phyloP scores from a whole-genome alignment of 2,888 invertebrate species.

The Trichopria drosophilae region DNA sequence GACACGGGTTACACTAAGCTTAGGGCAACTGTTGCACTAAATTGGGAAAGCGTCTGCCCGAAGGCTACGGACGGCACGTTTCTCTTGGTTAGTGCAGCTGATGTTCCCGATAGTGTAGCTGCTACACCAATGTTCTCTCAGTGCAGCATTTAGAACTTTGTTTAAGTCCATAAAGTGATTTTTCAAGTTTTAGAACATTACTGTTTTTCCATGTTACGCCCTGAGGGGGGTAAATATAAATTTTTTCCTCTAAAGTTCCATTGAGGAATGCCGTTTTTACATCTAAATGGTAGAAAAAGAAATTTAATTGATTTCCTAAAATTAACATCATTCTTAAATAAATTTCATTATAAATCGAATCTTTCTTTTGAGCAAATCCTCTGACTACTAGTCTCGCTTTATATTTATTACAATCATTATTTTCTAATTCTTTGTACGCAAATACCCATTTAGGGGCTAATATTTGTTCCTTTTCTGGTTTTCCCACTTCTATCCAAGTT shows the following conservation, averaged over 20 bases:
- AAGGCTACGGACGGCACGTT: too few species aligned
- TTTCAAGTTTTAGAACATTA: constrained; percentile 20
- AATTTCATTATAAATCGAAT: constrained; percentile 40
- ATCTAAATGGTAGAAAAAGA: constrained; percentile 33
- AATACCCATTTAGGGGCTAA: constrained; percentile 37
- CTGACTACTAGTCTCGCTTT: constrained; percentile 36
- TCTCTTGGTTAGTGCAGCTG: too few species aligned
- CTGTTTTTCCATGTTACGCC: constrained; percentile 10
- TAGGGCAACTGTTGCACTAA: too few species aligned
- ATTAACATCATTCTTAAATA: constrained; percentile 41
- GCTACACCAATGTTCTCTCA: too few species aligned
- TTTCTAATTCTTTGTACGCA: constrained; percentile 38
- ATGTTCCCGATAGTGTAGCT: too few species aligned
- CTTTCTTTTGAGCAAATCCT: constrained; percentile 42
- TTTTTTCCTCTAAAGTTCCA: too few species aligned
- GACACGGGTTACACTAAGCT: too few species aligned
- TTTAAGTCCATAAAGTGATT: constrained; percentile 22
- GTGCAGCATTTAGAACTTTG: constrained; percentile 25
- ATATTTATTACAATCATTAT: constrained; percentile 39
- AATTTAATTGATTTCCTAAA: constrained; percentile 39
- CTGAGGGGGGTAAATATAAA: constrained; percentile 29
- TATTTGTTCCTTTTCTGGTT: constrained; percentile 22
- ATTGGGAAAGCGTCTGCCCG: too few species aligned
- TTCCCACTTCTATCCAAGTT: constrained; percentile 13
- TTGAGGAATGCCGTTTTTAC: constrained; percentile 36